Conservation (phyloP, 2,888 invertebrate species). For the Frankliniella fusca region DNA sequence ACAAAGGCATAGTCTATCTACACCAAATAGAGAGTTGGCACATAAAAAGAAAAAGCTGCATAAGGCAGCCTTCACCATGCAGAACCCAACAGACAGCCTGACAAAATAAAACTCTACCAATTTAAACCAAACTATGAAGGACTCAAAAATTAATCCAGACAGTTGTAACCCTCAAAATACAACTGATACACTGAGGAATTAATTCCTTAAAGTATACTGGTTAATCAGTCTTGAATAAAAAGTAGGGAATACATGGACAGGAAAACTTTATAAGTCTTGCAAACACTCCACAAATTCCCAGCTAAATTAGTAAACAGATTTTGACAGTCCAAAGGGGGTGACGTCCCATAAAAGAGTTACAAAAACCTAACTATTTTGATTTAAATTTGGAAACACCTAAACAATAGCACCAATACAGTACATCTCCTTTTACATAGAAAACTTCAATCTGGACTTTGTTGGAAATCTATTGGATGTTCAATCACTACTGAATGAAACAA, state of each 20-base stretch:
- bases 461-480: too few species aligned
- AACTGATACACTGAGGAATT: background rate
- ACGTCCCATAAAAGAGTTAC: background rate
- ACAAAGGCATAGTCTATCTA: background rate
- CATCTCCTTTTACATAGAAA: too few species aligned
- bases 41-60: background rate
- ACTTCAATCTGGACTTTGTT: too few species aligned
- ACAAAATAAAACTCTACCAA: background rate
- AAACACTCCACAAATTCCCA: background rate
- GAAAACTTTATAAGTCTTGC: background rate
- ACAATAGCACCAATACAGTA: too few species aligned
- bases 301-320: slow-evolving; percentile 6
- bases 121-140: background rate
- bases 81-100: background rate
- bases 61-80: background rate
- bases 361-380: background rate
- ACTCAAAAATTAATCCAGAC: background rate
- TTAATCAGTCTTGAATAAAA: background rate
- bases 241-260: background rate
- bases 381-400: too few species aligned
- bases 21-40: slow-evolving; percentile 13
- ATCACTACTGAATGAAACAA: too few species aligned
- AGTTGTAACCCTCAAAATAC: too few species aligned
- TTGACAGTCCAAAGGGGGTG: background rate
- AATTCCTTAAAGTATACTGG: background rate